Evolutionary conservation across 2,113 vertebrate genomes (phyloP), one percentile per base, ranked within the genome.

Genomic region (Hassar affinis): DNA sequence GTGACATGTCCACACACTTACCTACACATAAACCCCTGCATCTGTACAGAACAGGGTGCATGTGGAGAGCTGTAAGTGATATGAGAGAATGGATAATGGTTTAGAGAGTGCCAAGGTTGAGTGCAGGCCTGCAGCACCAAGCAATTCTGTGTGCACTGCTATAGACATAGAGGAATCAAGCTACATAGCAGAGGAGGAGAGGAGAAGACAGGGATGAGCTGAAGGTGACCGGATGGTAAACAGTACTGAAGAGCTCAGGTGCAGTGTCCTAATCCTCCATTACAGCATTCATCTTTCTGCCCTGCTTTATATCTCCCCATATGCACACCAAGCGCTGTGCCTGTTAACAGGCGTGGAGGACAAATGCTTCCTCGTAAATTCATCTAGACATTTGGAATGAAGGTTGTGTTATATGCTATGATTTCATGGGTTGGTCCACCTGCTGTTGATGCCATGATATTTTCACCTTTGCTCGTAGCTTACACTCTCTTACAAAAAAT

Each of bases 161-260:
- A 22, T 56, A 56, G 30, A 56, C 52, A 54, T 54, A 76, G 52
- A 56, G 22, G 7, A 35, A 56, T 77, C 1, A 15, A 56, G 9
- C 51, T 35, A 14, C 20, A 77, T 38, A 12, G 30, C 49, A 35
- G 18, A 76, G 17, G 18, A 38, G 74, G 51, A 57, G 18, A 66
- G 33, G 61, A 57, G 18, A 66, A 25, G 61, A 47, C 49, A 45
- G 47, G n/a, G 1, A 42, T 35, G 72, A 84, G 74, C 45, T 79
- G 77, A 79, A 79, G 83, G 83, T 79, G 83, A 84, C 42, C 68
- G 64, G 20, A 79, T 84, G 64, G 83, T 71, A 84, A 84, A 59
- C 49, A 78, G 52, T 52, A 54, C 42, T 38, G 71, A 45, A 72
- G 79, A 82, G 75, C 83, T 47, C 86, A 87, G 86, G 80, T 85